A percentile compares a stretch with the other conserved stretches of the same genome.
Evolutionary conservation across 1,140 invertebrate genomes (phyloP).

Genomic region (Dendrolimus kikuchii): DNA sequence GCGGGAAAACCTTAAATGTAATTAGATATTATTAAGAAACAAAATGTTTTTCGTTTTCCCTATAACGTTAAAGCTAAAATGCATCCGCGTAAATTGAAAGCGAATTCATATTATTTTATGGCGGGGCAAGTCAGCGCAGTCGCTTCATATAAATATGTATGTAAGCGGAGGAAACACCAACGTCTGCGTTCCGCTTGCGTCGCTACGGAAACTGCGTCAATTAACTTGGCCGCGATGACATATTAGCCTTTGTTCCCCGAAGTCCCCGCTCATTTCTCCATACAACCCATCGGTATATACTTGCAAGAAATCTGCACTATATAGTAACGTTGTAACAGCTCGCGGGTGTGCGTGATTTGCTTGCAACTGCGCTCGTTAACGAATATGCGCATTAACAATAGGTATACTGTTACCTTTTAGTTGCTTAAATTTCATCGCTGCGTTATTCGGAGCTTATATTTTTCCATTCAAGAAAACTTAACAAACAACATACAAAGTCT

Average conservation of each 20-base stretch:
- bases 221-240: constrained; percentile 66
- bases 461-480: no score
- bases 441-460: no score
- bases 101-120: constrained; percentile 26
- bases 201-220: constrained; percentile 65
- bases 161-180: constrained; percentile 54
- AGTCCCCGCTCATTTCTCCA: constrained; percentile 14
- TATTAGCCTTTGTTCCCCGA: constrained; percentile 63
- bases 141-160: constrained; percentile 64
- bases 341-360: constrained; percentile 12
- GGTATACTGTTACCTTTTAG: no score
- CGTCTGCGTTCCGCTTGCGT: constrained; percentile 54
- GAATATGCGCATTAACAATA: no score
- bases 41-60: no score
- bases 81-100: constrained; percentile 17
- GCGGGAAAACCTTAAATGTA: no score
- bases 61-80: background rate
- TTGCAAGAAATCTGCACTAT: constrained; percentile 27
- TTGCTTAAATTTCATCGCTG: no score
- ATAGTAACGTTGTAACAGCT: constrained; percentile 1
- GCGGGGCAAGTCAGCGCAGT: constrained; percentile 20
- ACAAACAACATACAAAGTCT: no score
- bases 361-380: background rate
- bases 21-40: no score
- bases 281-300: constrained; percentile 27